Evolutionary conservation across 1,140 invertebrate species (phyloP).

Genomic region (Leucophenga varia): DNA sequence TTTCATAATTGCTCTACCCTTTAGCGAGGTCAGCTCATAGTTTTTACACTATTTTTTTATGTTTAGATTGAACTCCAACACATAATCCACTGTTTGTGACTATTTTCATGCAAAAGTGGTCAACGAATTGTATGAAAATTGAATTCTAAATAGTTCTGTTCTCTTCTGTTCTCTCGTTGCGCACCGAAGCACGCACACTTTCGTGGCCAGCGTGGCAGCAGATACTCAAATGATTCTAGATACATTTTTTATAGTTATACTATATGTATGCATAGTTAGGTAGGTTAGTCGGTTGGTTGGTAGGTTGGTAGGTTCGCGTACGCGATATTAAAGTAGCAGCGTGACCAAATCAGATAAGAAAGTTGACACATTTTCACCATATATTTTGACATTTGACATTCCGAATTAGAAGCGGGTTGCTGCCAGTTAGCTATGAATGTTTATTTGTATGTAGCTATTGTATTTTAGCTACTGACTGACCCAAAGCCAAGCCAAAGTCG

Average conservation of each 20-base stretch:
- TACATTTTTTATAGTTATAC: too few relatives aligned
- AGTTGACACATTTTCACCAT: conserved; percentile 57
- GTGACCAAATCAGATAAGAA: conserved; percentile 57
- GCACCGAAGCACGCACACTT: conserved; percentile 49
- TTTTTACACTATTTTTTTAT: too few relatives aligned
- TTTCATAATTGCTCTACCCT: too few relatives aligned
- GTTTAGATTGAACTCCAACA: too few relatives aligned
- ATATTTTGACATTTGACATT: conserved; percentile 57
- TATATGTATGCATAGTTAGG: background rate
- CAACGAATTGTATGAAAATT: conserved; percentile 45
- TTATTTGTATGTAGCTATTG: conserved; percentile 1
- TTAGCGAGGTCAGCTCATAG: too few relatives aligned
- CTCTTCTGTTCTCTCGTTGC: conserved; percentile 31
- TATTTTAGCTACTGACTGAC: too few relatives aligned
- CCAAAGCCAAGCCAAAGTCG: conserved; percentile 2
- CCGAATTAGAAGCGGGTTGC: conserved; percentile 53
- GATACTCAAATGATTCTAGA: background rate
- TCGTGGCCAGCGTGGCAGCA: conserved; percentile 7
- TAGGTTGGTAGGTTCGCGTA: background rate
- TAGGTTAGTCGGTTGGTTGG: too few relatives aligned
- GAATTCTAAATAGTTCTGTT: conserved; percentile 50
- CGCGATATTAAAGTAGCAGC: conserved; percentile 54
- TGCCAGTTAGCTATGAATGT: conserved; percentile 38
- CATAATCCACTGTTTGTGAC: too few relatives aligned
- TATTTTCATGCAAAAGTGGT: too few relatives aligned